These are phyloP conservation scores for Drosophila trapezifrons DNA, from an alignment of 1,140 invertebrate genomes.

Conservation along the genomic window DNA sequence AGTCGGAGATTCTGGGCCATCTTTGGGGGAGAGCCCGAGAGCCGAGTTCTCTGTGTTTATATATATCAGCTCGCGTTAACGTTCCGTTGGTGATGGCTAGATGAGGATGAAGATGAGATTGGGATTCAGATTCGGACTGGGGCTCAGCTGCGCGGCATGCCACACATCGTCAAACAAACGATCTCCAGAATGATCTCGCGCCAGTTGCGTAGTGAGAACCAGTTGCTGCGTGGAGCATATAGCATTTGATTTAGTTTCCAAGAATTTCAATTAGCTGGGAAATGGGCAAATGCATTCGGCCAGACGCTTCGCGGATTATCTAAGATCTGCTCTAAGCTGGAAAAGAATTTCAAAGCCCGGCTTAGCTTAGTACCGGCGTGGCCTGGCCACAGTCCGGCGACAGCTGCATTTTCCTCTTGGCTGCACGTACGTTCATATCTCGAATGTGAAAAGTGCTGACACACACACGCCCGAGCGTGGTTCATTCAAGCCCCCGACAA, in stretches of 20 bases:
- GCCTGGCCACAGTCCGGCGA: conserved; percentile 1
- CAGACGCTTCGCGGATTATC: conserved; percentile 49
- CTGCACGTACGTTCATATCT: conserved; percentile 34
- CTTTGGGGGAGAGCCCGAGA: conserved; percentile 21
- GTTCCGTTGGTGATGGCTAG: conserved; percentile 31
- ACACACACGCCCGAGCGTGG: conserved; percentile 11
- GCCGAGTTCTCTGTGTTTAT: conserved; percentile 5
- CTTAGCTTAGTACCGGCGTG: conserved; percentile 11
- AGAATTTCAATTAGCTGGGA: conserved; percentile 59
- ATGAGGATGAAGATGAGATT: conserved; percentile 34
- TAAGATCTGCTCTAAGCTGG: conserved; percentile 57
- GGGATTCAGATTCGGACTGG: neutral
- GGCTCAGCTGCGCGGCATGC: conserved; percentile 21
- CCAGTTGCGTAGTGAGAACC: conserved; percentile 43
- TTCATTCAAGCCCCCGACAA: conserved; percentile 8
- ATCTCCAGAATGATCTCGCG: conserved; percentile 16
- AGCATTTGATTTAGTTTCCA: conserved; percentile 57
- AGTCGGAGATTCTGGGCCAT: conserved; percentile 33
- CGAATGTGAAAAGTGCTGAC: conserved; percentile 47
- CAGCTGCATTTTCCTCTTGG: conserved; percentile 47
- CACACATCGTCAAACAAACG: conserved; percentile 28
- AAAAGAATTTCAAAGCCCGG: conserved; percentile 32
- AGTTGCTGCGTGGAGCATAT: conserved; percentile 38
- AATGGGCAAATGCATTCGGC: conserved; percentile 40
- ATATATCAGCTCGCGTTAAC: conserved; percentile 41